Conservation (phyloP, 1,140 invertebrate genomes). For the Elysia chlorotica region DNA sequence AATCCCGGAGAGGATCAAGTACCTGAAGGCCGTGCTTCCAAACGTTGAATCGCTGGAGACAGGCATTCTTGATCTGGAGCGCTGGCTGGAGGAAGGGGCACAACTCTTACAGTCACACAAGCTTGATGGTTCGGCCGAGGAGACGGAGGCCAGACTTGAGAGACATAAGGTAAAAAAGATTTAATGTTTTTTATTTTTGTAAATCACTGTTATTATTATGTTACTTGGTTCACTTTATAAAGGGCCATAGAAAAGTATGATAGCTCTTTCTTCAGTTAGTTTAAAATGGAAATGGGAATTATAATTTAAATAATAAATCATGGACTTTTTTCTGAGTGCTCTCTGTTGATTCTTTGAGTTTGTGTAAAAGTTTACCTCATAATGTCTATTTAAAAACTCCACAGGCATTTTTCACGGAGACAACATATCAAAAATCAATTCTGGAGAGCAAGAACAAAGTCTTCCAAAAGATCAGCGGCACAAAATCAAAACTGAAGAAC, state of each 20-base stretch:
- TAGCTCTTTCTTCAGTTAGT: constrained; percentile 18
- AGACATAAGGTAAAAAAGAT: constrained; percentile 77
- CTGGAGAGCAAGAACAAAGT: constrained; percentile 93
- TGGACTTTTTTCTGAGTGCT: too few species aligned
- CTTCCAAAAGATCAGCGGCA: constrained; percentile 82
- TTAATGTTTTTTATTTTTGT: too few species aligned
- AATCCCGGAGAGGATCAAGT: constrained; percentile 53
- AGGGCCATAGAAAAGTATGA: not conserved
- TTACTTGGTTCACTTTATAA: too few species aligned
- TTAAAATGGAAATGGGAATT: too few species aligned
- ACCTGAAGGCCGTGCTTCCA: constrained; percentile 70
- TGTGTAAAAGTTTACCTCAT: too few species aligned
- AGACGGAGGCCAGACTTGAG: constrained; percentile 76
- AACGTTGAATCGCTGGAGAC: constrained; percentile 89
- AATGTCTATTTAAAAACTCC: too few species aligned
- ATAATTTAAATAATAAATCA: too few species aligned
- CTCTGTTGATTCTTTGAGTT: too few species aligned
- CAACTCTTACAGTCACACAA: constrained; percentile 70
- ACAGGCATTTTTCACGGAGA: constrained; percentile 81
- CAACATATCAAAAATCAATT: constrained; percentile 90
- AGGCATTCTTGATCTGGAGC: constrained; percentile 81
- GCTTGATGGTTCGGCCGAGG: constrained; percentile 74
- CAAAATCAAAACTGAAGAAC: constrained; percentile 73
- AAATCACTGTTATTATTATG: too few species aligned
- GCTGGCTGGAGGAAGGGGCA: constrained; percentile 86